phyloP scores from a whole-genome alignment of 2,113 vertebrate genomes.

The Epinephelus cyanopodus region DNA sequence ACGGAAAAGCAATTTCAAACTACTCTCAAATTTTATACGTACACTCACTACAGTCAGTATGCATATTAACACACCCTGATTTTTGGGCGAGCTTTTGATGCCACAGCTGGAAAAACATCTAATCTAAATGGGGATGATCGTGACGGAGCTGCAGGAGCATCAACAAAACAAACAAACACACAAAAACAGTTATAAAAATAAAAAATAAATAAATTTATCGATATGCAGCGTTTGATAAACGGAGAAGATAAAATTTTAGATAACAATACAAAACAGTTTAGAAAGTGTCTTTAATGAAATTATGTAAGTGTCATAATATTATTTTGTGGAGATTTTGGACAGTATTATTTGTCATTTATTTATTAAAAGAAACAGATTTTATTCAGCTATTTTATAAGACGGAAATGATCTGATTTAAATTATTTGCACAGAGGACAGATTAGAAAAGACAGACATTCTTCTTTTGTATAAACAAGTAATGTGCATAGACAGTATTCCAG shows the following conservation, averaged over 20 bases:
- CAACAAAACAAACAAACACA: background rate
- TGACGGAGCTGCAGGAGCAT: background rate
- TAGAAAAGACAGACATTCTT: background rate
- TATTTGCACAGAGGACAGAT: slow-evolving; percentile 5
- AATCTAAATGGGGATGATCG: background rate
- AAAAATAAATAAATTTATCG: background rate
- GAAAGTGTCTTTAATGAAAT: slow-evolving; percentile 12
- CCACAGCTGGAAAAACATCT: background rate
- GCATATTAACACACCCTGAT: too few species aligned
- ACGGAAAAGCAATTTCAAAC: too few species aligned
- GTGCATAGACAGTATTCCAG: background rate
- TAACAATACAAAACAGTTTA: background rate
- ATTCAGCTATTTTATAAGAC: background rate
- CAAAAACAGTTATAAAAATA: too few species aligned
- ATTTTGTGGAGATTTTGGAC: too few species aligned
- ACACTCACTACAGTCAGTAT: too few species aligned
- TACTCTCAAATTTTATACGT: too few species aligned
- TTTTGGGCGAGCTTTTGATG: too few species aligned
- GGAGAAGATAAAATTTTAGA: background rate
- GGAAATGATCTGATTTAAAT: background rate
- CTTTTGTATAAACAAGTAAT: background rate
- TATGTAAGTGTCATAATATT: too few species aligned
- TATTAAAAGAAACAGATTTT: too few species aligned
- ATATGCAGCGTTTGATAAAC: background rate
- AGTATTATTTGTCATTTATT: too few species aligned